Evolutionary conservation across 2,888 invertebrate species (phyloP).

Genomic region (Hecatera dysodea): DNA sequence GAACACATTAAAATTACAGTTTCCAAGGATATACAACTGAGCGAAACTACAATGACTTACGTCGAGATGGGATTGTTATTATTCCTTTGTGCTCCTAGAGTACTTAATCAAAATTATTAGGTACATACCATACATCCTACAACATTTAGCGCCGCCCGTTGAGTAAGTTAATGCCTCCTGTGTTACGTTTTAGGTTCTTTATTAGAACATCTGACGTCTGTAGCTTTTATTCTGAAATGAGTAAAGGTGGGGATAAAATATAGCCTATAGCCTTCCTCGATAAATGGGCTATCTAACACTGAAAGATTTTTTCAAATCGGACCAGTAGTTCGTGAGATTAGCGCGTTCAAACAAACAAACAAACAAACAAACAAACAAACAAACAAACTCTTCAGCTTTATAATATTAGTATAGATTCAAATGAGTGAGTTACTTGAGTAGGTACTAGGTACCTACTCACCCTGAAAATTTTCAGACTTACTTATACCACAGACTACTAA

Average conservation of each 20-base stretch:
- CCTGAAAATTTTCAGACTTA: too few relatives aligned
- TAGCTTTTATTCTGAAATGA: neutral
- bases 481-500: neutral
- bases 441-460: too few relatives aligned
- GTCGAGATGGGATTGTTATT: slow-evolving; percentile 86
- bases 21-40: slow-evolving; percentile 84
- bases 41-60: slow-evolving; percentile 84
- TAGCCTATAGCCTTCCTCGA: too few relatives aligned
- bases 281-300: too few relatives aligned
- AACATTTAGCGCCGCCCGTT: slow-evolving; percentile 70
- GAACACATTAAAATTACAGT: slow-evolving; percentile 90
- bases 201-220: slow-evolving; percentile 65
- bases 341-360: too few relatives aligned
- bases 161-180: slow-evolving; percentile 70
- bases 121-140: slow-evolving; percentile 54
- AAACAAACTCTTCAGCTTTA: too few relatives aligned
- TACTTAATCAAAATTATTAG: slow-evolving; percentile 89
- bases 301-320: too few relatives aligned
- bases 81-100: slow-evolving; percentile 85
- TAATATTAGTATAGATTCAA: too few relatives aligned
- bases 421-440: too few relatives aligned
- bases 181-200: slow-evolving; percentile 20
- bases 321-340: too few relatives aligned
- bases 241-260: too few relatives aligned
- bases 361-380: too few relatives aligned